Conservation (phyloP, 1,140 invertebrate genomes). For the Drosophila teissieri region DNA sequence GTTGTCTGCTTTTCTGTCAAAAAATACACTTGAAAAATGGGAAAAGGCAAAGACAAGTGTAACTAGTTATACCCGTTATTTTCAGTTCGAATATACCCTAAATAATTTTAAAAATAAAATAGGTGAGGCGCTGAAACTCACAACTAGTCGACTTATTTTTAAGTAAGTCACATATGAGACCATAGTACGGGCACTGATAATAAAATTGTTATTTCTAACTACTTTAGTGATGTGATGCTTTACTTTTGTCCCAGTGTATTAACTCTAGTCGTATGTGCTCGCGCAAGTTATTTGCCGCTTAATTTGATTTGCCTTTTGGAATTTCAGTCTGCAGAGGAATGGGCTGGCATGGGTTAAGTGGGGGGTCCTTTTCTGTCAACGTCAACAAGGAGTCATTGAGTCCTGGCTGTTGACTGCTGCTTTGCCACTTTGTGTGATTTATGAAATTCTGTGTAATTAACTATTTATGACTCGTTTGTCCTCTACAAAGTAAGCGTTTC, state of each 20-base stretch:
- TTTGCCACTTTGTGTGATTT: constrained; percentile 73
- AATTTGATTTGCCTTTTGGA: constrained; percentile 79
- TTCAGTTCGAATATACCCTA: no score
- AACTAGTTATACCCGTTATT: no score
- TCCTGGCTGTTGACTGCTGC: constrained; percentile 52
- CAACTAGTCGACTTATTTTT: no score
- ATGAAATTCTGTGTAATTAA: constrained; percentile 80
- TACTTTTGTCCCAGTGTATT: constrained; percentile 6
- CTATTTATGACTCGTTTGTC: constrained; percentile 66
- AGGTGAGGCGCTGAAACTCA: no score
- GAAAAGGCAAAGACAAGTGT: no score
- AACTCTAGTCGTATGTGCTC: constrained; percentile 68
- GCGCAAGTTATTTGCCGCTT: constrained; percentile 78
- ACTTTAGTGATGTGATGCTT: background rate
- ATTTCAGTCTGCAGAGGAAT: constrained; percentile 45
- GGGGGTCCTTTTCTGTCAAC: constrained; percentile 34
- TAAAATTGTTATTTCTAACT: no score
- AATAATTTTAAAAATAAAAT: no score
- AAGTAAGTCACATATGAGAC: no score
- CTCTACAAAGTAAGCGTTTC: constrained; percentile 51
- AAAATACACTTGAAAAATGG: constrained; percentile 16
- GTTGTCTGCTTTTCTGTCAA: constrained; percentile 11
- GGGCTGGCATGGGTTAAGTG: constrained; percentile 29
- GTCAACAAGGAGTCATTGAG: constrained; percentile 36
- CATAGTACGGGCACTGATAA: no score